These are phyloP conservation scores for Periplaneta americana DNA, from an alignment of 1,140 invertebrate species.

Conservation along the genomic window DNA sequence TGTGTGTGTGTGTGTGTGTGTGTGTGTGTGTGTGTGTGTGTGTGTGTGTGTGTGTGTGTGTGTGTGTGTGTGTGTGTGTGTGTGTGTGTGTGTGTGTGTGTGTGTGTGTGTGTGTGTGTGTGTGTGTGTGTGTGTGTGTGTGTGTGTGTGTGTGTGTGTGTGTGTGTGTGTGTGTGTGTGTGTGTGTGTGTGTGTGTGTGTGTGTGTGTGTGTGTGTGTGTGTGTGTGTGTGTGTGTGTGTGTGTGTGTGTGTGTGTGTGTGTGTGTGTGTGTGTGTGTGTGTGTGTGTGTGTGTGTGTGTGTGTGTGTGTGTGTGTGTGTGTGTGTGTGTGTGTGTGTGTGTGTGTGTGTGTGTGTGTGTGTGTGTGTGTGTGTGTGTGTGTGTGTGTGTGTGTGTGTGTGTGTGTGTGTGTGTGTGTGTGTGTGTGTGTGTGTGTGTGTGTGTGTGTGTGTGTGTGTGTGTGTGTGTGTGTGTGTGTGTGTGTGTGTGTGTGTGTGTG, in stretches of 20 bases:
- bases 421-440: conserved; percentile 18
- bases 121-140: too few relatives aligned
- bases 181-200: conserved; percentile 23
- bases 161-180: conserved; percentile 9
- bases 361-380: background rate
- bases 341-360: conserved; percentile 6
- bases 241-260: conserved; percentile 22
- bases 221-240: conserved; percentile 29
- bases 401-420: conserved; percentile 16
- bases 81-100: too few relatives aligned
- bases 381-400: conserved; percentile 14
- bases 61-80: background rate
- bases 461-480: conserved; percentile 22
- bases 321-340: conserved; percentile 12
- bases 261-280: conserved; percentile 12
- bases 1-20: conserved; percentile 34
- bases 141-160: too few relatives aligned
- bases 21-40: conserved; percentile 20
- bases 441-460: conserved; percentile 21
- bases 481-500: conserved; percentile 21
- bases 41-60: conserved; percentile 9
- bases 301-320: conserved; percentile 31
- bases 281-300: conserved; percentile 26
- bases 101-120: too few relatives aligned
- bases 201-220: conserved; percentile 25